Base-by-base conservation (phyloP, 2,113 vertebrate genomes). In the Laterallus jamaicensis region DNA sequence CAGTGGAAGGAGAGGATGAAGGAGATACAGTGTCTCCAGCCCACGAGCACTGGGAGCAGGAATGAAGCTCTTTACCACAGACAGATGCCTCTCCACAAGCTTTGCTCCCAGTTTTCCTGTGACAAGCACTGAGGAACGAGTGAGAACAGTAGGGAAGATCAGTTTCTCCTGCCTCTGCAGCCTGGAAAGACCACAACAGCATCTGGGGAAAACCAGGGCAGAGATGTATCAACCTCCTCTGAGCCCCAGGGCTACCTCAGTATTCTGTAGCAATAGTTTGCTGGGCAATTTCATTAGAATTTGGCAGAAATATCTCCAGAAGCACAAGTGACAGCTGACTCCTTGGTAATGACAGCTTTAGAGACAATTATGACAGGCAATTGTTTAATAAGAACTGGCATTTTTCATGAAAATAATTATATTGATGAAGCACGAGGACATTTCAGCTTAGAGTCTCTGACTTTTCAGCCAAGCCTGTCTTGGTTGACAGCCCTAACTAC, bases 321-420 rank as follows among this genome's bases (percentile, higher is more conserved):
- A 78, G 32, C 50, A 50, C 50, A 55, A 92, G 29, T 66, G 86
- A 85, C 79, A 92, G 90, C n/a, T 69, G 75, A 78, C 59, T 92
- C 16, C 83, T 69, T 52, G 28, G 54, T 35, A 94, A 78, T 94
- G 83, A 90, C 44, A 68, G 64, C 60, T 90, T 80, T 64, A 49
- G 39, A 94, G 79, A 78, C 50, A 66, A 77, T 88, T 67, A 59
- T 74, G 70, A 82, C 79, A 91, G 60, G 55, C 26, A 60, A 74
- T 26, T 74, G 21, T 69, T 82, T 69, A 73, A 71, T 55, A 56
- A 92, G 31, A 90, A 82, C 55, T 74, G 79, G 60, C 55, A 60
- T 60, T 85, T 92, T 85, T 66, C 64, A 60, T 69, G 40, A 64
- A 77, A 74, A 73, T 67, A 60, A 81, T 88, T 50, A 39, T 69